Conservation (phyloP, 2,113 vertebrate genomes). For the Benitochromis conjunctus region DNA sequence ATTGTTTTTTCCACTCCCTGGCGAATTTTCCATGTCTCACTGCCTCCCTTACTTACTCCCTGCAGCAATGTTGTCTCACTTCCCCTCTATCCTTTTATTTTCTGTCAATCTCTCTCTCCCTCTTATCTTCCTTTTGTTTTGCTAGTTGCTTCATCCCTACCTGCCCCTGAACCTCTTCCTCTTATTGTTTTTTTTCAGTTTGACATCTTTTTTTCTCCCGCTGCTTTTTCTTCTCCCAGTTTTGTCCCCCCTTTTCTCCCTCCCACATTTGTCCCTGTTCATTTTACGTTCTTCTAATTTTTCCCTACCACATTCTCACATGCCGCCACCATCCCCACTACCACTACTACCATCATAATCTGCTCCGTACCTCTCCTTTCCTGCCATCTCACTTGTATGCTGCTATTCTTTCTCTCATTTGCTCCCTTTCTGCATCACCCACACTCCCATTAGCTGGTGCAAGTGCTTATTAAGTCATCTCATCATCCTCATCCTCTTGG, state of each 20-base stretch:
- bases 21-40: conserved; percentile 5
- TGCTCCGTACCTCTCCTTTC: not conserved
- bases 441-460: conserved; percentile 54
- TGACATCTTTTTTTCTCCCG: not conserved
- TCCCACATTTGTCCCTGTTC: conserved; percentile 1
- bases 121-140: not conserved
- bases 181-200: not conserved
- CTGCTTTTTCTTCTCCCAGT: not conserved
- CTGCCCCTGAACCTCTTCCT: not conserved
- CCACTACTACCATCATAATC: not conserved
- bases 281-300: conserved; percentile 4
- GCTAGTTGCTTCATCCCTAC: not conserved
- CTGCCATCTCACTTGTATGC: not conserved
- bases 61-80: conserved; percentile 35
- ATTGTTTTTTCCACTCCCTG: not conserved
- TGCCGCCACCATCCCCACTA: not conserved
- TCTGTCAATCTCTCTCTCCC: not conserved
- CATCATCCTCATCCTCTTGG: conserved; percentile 47
- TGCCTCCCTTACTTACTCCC: not conserved
- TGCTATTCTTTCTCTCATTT: conserved; percentile 31
- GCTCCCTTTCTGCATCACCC: conserved; percentile 46
- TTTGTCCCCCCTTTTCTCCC: not conserved
- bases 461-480: conserved; percentile 71
- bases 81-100: not conserved
- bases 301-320: not conserved